Base-by-base conservation (phyloP, 2,113 vertebrate species). In the Syngnathus floridae region DNA sequence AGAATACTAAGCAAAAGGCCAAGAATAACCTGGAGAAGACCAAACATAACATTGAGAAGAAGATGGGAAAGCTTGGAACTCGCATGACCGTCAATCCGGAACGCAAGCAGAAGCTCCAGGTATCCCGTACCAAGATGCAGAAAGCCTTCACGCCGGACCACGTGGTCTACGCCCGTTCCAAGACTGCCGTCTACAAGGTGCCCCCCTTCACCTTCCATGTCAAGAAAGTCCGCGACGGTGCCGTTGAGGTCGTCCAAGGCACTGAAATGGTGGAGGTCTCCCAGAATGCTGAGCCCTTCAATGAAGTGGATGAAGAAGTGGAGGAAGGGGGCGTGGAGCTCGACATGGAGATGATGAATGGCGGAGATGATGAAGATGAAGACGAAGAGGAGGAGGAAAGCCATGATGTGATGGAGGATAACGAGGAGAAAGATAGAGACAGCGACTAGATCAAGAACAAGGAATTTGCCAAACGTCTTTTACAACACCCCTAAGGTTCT, bases 131-230 rank as follows among this genome's bases (percentile, higher is more conserved):
- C 65, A 99, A 95, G 88, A 74, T 97, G 87, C 93, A 94, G 84
- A 99, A 99, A 80, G 92, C 96, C 72, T 97, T 99, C 85, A 97
- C 94, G 0, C 96, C 96, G 0, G 95, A 96, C 87, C 96, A 99
- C 65, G 89, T 91, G 17, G 91, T 95, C 37, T 96, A 95, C 0
- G 95, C 96, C 73, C 91, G 96, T 36, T 94, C 95, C 82, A 94
- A 95, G 87, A 94, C 93, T 0, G 93, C 93, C 0, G 91, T 97
- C 65, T 99, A 99, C 92, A 98, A 94, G 87, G 96, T 99, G 73
- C 96, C 95, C 0, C 96, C 96, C 26, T 99, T 99, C 89, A 99
- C 96, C 63, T 98, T 99, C 86, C 94, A 94, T 0, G 96, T 99
- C 71, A 99, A 98, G 90, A 99, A 99, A 76, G 90, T 98, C 72